phyloP scores from a whole-genome alignment of 2,888 invertebrate species.

The Platycheirus albimanus region DNA sequence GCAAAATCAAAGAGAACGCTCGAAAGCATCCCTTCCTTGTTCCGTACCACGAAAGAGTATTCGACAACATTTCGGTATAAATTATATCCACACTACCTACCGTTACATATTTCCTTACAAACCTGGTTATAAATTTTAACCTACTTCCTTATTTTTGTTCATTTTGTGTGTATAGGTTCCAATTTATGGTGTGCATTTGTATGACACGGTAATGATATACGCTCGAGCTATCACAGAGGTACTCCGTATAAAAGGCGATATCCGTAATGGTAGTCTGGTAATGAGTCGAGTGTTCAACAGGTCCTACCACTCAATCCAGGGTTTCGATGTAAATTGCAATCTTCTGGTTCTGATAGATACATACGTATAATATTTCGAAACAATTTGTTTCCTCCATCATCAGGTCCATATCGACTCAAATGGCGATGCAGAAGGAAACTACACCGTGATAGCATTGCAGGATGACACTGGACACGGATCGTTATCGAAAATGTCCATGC shows the following conservation, averaged over 20 bases:
- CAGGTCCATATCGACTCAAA: slow-evolving; percentile 93
- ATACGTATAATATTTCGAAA: no score
- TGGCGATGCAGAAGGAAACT: slow-evolving; percentile 96
- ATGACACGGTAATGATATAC: slow-evolving; percentile 94
- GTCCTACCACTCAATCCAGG: slow-evolving; percentile 90
- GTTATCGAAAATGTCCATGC: slow-evolving; percentile 87
- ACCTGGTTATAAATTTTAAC: neutral
- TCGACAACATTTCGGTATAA: slow-evolving; percentile 86
- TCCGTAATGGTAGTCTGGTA: slow-evolving; percentile 90
- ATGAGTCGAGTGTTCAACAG: slow-evolving; percentile 90
- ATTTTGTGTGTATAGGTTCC: slow-evolving; percentile 87
- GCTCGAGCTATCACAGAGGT: slow-evolving; percentile 91
- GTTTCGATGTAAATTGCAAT: slow-evolving; percentile 86
- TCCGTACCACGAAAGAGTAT: slow-evolving; percentile 89
- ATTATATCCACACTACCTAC: no score
- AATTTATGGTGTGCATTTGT: slow-evolving; percentile 92
- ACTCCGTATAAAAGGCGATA: slow-evolving; percentile 86
- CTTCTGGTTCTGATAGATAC: no score
- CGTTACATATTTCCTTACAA: neutral
- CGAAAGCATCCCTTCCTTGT: slow-evolving; percentile 90
- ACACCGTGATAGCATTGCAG: slow-evolving; percentile 91
- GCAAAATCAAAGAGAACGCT: slow-evolving; percentile 88
- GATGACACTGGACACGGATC: slow-evolving; percentile 83
- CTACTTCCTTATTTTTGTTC: neutral
- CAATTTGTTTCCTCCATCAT: slow-evolving; percentile 77